These are phyloP conservation scores for Podarcis raffonei DNA, from an alignment of 2,113 vertebrate species.

Conservation along the genomic window DNA sequence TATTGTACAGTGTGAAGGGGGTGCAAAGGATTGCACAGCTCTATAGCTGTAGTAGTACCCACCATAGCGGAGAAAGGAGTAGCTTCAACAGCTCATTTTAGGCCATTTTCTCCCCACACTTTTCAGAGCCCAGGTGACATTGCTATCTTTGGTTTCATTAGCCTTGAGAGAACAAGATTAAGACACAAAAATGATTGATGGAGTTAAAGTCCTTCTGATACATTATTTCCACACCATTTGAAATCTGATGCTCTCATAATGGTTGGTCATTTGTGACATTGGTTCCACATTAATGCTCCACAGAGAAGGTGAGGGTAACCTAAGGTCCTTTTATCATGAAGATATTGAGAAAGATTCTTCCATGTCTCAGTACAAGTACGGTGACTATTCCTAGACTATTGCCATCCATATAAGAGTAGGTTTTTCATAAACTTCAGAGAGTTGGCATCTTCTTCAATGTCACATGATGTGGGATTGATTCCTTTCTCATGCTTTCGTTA, in stretches of 20 bases:
- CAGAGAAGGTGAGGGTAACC: not conserved
- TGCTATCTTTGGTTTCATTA: not conserved
- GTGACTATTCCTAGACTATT: not conserved
- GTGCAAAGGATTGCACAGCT: not conserved
- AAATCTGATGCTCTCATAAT: not conserved
- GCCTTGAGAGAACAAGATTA: not conserved
- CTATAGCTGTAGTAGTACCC: not conserved
- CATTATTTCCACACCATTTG: conserved; percentile 9
- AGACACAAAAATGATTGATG: not conserved
- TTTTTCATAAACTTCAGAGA: not conserved
- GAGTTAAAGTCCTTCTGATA: not conserved
- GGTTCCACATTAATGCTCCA: not conserved
- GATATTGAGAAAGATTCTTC: not conserved
- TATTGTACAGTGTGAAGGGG: not conserved
- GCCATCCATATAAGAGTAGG: not conserved
- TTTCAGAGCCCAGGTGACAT: not conserved
- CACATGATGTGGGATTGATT: not conserved
- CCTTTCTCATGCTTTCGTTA: not conserved
- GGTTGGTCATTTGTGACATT: not conserved
- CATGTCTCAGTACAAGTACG: not conserved
- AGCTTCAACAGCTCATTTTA: not conserved
- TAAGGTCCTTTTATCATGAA: not conserved
- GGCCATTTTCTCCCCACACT: not conserved
- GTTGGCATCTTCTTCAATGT: not conserved
- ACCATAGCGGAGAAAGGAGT: not conserved